Conservation (phyloP, 1,140 invertebrate species). For the Eupristina koningsbergeri region DNA sequence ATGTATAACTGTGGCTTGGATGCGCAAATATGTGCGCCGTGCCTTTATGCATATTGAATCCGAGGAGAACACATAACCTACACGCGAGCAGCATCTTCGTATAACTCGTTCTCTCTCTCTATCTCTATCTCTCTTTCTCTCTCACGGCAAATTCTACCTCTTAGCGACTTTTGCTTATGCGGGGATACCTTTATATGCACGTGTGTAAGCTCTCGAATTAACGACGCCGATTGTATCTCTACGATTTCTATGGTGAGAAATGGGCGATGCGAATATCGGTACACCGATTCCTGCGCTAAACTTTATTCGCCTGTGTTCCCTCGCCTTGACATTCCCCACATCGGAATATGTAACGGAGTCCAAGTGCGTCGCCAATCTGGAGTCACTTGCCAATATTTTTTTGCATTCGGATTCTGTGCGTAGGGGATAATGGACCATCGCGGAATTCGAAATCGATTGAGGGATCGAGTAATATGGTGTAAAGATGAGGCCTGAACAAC, state of each 20-base stretch:
- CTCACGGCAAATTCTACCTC: not conserved
- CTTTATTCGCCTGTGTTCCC: not conserved
- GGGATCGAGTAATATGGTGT: not conserved
- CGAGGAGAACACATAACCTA: constrained; percentile 6
- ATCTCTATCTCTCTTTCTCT: constrained; percentile 22
- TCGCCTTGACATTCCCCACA: no score
- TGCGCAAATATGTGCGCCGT: constrained; percentile 17
- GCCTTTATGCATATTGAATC: constrained; percentile 44
- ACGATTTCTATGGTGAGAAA: constrained; percentile 21
- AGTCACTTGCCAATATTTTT: no score
- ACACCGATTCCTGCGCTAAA: not conserved
- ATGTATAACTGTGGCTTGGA: not conserved
- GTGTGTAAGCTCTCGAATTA: constrained; percentile 35
- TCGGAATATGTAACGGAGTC: no score
- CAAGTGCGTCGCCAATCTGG: no score
- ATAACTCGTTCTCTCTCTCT: constrained; percentile 37
- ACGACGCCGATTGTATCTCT: constrained; percentile 32
- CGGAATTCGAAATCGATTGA: not conserved
- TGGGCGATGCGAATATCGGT: constrained; percentile 16
- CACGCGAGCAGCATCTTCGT: constrained; percentile 24
- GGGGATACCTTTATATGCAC: constrained; percentile 17
- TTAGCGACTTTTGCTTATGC: not conserved
- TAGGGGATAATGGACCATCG: not conserved
- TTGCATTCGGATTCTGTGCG: no score
- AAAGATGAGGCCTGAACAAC: not conserved